Evolutionary conservation across 2,797 vertebrate genomes (phyloP).

Genomic region (Hafferia zeledoni): DNA sequence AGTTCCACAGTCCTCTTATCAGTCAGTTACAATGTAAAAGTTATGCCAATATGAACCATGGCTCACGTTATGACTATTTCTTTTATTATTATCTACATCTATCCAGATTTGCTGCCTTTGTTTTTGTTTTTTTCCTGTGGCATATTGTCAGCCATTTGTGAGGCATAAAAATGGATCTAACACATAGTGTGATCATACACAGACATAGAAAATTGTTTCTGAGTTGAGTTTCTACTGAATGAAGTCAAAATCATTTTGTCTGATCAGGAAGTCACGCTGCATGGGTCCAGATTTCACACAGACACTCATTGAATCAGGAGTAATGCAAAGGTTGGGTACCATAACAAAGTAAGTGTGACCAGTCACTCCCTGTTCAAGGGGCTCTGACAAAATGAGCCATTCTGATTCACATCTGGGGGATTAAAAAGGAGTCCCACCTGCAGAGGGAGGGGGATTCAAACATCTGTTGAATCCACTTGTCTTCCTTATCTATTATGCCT

Average conservation of each 20-base stretch:
- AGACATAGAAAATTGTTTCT: not conserved
- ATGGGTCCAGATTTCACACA: not conserved
- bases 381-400: not conserved
- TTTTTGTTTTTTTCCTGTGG: not conserved
- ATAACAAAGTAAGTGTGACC: not conserved
- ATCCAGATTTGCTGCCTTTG: not conserved
- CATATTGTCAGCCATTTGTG: not conserved
- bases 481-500: not conserved
- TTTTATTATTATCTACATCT: not conserved
- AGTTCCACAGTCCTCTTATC: not conserved
- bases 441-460: not conserved
- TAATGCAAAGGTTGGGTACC: not conserved
- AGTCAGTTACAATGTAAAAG: not conserved
- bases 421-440: not conserved
- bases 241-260: not conserved
- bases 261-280: not conserved
- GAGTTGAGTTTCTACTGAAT: not conserved
- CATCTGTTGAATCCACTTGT: not conserved
- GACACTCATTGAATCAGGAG: not conserved
- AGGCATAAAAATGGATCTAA: not conserved
- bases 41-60: not conserved
- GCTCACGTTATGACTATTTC: not conserved
- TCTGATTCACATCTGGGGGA: not conserved
- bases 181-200: not conserved
- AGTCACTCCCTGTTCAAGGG: not conserved